phyloP scores from a whole-genome alignment of 2,888 invertebrate genomes.

The Serrognathus titanus region DNA sequence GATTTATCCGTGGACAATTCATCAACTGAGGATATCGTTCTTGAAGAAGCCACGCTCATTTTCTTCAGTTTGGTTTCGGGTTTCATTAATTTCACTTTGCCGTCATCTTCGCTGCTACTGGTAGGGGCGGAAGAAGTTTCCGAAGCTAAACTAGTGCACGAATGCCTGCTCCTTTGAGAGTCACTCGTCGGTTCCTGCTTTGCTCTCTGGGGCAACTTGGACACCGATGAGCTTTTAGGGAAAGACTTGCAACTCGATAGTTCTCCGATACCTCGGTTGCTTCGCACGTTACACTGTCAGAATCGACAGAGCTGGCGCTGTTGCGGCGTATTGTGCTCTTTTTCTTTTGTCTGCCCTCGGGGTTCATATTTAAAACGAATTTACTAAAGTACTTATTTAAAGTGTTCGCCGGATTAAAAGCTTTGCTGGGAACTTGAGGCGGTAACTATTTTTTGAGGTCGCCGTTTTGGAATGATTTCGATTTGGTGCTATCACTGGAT shows the following conservation, averaged over 20 bases:
- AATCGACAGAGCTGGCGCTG: slow-evolving; percentile 51
- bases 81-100: slow-evolving; percentile 23
- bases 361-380: slow-evolving; percentile 67
- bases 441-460: slow-evolving; percentile 38
- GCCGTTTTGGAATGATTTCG: slow-evolving; percentile 32
- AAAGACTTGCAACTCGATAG: slow-evolving; percentile 33
- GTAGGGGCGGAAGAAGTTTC: slow-evolving; percentile 38
- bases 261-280: slow-evolving; percentile 45
- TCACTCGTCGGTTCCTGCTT: slow-evolving; percentile 20
- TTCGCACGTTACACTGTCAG: slow-evolving; percentile 44
- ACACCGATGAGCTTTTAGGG: slow-evolving; percentile 25
- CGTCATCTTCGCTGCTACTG: slow-evolving; percentile 44
- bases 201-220: slow-evolving; percentile 40
- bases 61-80: slow-evolving; percentile 25
- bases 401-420: slow-evolving; percentile 46
- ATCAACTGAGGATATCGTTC: slow-evolving; percentile 56
- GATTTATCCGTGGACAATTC: slow-evolving; percentile 54
- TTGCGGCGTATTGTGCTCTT: slow-evolving; percentile 48
- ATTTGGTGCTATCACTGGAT: slow-evolving; percentile 26
- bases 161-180: slow-evolving; percentile 27
- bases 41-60: slow-evolving; percentile 47
- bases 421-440: slow-evolving; percentile 47
- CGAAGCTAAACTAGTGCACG: slow-evolving; percentile 40
- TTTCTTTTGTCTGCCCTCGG: slow-evolving; percentile 42
- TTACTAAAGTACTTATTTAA: slow-evolving; percentile 73